Percentiles rank a stretch among this genome's conserved stretches.
These are phyloP conservation scores for Myripristis jacobus DNA, from an alignment of 2,797 vertebrate species.

Conservation along the genomic window DNA sequence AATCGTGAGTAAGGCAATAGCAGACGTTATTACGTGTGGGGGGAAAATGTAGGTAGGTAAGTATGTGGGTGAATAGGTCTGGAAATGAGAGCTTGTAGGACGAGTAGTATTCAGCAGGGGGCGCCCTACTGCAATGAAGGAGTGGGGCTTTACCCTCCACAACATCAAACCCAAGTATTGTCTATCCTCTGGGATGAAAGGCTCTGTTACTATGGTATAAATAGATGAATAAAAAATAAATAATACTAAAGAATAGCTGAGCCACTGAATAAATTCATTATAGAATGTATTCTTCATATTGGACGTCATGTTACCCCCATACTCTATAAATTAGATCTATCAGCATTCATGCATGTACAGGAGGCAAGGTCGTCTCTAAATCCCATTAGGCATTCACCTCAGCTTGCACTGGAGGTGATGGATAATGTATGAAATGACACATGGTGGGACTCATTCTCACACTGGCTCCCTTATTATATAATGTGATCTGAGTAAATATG, in stretches of 20 bases:
- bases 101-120: background rate
- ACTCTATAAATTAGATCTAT: background rate
- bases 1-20: too few species aligned
- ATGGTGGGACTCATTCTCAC: too few species aligned
- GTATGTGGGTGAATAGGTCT: too few species aligned
- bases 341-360: background rate
- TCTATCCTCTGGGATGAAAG: background rate
- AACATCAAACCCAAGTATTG: too few species aligned
- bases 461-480: constrained; percentile 27
- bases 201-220: background rate
- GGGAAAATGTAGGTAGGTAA: too few species aligned
- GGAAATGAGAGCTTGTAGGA: too few species aligned
- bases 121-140: background rate
- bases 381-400: background rate
- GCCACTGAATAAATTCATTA: background rate
- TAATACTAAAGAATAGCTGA: too few species aligned
- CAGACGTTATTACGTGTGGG: too few species aligned
- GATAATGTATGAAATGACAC: background rate
- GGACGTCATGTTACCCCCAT: too few species aligned
- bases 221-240: too few species aligned
- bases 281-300: background rate
- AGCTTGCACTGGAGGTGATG: background rate
- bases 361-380: background rate
- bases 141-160: too few species aligned
- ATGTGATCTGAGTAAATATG: constrained; percentile 11